phyloP scores from a whole-genome alignment of 2,888 invertebrate genomes.

The Apeira syringaria region DNA sequence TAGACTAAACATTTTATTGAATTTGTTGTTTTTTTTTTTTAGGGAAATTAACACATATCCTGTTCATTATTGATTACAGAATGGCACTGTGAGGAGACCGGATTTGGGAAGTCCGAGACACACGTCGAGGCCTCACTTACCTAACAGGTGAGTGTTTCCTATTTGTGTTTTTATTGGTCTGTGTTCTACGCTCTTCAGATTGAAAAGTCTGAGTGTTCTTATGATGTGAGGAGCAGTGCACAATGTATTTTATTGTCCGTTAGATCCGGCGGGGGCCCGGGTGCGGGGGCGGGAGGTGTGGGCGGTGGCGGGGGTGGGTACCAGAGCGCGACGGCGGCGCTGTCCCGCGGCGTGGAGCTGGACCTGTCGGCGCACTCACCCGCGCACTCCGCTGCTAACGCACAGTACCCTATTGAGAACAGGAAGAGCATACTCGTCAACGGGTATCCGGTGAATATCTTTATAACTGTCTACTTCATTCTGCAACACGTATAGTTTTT shows the following conservation, averaged over 20 bases:
- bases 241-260: too few species aligned
- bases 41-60: too few species aligned
- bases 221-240: too few species aligned
- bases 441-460: constrained; percentile 67
- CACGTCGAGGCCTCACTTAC: constrained; percentile 49
- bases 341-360: constrained; percentile 70
- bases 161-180: too few species aligned
- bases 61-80: constrained; percentile 43
- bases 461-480: too few species aligned
- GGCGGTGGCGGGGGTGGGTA: constrained; percentile 61
- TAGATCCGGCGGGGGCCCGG: constrained; percentile 55
- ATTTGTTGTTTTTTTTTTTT: too few species aligned
- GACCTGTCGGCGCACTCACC: constrained; percentile 52
- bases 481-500: too few species aligned
- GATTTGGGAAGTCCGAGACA: constrained; percentile 68
- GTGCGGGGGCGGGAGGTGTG: constrained; percentile 70
- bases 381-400: constrained; percentile 21
- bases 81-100: constrained; percentile 55
- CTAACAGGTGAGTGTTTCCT: constrained; percentile 49
- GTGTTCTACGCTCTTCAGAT: too few species aligned
- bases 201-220: too few species aligned
- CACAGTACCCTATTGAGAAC: constrained; percentile 54
- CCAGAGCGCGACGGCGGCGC: constrained; percentile 65
- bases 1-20: too few species aligned
- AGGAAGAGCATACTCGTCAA: constrained; percentile 77